Conservation (phyloP, 2,797 vertebrate species). For the Apogon talboti region DNA sequence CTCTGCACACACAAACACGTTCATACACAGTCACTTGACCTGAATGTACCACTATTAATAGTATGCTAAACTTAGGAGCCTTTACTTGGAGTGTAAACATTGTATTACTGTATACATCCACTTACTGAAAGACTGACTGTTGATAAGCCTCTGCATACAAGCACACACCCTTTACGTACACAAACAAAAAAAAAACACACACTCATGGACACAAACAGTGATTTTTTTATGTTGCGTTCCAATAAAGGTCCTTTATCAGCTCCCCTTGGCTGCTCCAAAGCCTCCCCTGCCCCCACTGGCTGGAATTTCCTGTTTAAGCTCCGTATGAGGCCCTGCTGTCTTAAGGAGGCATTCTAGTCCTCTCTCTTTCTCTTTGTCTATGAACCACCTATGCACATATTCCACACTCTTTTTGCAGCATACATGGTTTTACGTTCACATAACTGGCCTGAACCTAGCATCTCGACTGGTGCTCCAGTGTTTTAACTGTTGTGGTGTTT, state of each 20-base stretch:
- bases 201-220: conserved; percentile 52
- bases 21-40: conserved; percentile 14
- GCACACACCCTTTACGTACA: conserved; percentile 59
- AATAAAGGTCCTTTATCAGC: conserved; percentile 84
- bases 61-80: conserved; percentile 46
- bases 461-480: conserved; percentile 38
- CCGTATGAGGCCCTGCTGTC: conserved; percentile 84
- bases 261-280: conserved; percentile 62
- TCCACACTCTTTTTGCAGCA: conserved; percentile 49
- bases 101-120: conserved; percentile 50
- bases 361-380: conserved; percentile 43
- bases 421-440: conserved; percentile 30
- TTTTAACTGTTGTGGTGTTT: conserved; percentile 63
- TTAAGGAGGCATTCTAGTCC: conserved; percentile 73
- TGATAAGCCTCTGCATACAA: conserved; percentile 56
- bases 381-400: conserved; percentile 59
- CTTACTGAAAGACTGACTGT: conserved; percentile 51
- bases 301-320: conserved; percentile 90
- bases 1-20: conserved; percentile 44
- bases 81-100: conserved; percentile 54
- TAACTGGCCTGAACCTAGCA: conserved; percentile 22
- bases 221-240: conserved; percentile 70
- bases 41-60: conserved; percentile 49
- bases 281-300: conserved; percentile 79
- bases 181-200: conserved; percentile 60